Conservation (phyloP, 1,140 invertebrate species). For the Drosophila repletoides region DNA sequence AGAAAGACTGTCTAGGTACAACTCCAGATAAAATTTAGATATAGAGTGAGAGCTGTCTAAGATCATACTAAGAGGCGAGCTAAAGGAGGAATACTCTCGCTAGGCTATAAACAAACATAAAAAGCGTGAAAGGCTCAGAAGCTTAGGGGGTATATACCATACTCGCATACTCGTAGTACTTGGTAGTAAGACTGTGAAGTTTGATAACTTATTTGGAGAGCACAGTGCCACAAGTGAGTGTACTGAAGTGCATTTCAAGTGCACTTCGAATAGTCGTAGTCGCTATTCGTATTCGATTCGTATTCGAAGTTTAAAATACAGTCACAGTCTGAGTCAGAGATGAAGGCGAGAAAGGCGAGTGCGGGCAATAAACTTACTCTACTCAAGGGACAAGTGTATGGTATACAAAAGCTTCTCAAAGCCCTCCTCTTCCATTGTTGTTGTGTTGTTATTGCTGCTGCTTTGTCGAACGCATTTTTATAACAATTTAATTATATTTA, state of each 20-base stretch:
- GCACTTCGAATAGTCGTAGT: constrained; percentile 5
- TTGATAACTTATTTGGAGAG: constrained; percentile 35
- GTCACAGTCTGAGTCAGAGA: not conserved
- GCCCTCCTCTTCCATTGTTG: not conserved
- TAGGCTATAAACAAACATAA: no score
- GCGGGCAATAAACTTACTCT: constrained; percentile 31
- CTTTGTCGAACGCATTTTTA: constrained; percentile 67
- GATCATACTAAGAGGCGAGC: no score
- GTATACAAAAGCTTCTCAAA: constrained; percentile 24
- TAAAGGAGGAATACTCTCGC: no score
- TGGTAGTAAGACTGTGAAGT: constrained; percentile 27
- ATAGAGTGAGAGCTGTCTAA: no score
- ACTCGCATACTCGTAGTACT: no score
- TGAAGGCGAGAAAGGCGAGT: constrained; percentile 17
- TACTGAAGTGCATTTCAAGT: constrained; percentile 37
- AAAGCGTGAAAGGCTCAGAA: not conserved
- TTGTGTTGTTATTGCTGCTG: not conserved
- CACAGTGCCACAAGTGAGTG: constrained; percentile 10
- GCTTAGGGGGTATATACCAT: no score
- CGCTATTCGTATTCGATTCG: not conserved
- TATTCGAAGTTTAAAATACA: not conserved
- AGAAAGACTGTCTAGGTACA: no score
- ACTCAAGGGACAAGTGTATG: constrained; percentile 44
- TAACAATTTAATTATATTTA: constrained; percentile 79
- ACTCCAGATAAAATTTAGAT: no score